These are phyloP conservation scores for Melanotaenia duboulayi DNA, from an alignment of 2,113 vertebrate genomes.

Conservation along the genomic window DNA sequence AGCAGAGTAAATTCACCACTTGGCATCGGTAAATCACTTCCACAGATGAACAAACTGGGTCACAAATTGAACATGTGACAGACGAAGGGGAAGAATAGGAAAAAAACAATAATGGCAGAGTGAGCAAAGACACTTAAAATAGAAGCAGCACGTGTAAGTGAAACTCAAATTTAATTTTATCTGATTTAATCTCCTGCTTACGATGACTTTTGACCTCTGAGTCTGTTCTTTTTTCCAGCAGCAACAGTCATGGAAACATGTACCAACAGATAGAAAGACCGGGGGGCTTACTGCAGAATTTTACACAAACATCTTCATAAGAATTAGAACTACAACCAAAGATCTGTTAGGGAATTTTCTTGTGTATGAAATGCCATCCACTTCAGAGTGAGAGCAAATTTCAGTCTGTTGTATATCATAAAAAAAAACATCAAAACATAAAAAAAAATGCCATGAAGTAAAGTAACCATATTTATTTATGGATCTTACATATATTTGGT, in stretches of 20 bases:
- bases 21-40: conserved; percentile 34
- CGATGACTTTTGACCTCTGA: conserved; percentile 18
- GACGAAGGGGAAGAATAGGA: neutral
- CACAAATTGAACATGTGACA: neutral
- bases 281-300: conserved; percentile 7
- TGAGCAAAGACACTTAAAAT: conserved; percentile 37
- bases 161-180: conserved; percentile 62
- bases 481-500: neutral
- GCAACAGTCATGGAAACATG: conserved; percentile 1
- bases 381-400: conserved; percentile 19
- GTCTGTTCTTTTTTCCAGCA: neutral
- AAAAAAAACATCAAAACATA: neutral
- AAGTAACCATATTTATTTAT: neutral
- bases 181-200: conserved; percentile 43
- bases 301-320: conserved; percentile 28
- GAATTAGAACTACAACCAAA: conserved; percentile 12
- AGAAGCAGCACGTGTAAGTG: conserved; percentile 35
- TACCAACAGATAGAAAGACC: conserved; percentile 1
- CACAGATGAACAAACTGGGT: conserved; percentile 16
- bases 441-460: neutral
- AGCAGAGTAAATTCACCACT: conserved; percentile 25
- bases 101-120: conserved; percentile 7
- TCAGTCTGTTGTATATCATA: conserved; percentile 13
- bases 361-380: neutral
- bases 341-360: neutral